phyloP scores from a whole-genome alignment of 2,888 invertebrate species.

The Bellardia pandia region DNA sequence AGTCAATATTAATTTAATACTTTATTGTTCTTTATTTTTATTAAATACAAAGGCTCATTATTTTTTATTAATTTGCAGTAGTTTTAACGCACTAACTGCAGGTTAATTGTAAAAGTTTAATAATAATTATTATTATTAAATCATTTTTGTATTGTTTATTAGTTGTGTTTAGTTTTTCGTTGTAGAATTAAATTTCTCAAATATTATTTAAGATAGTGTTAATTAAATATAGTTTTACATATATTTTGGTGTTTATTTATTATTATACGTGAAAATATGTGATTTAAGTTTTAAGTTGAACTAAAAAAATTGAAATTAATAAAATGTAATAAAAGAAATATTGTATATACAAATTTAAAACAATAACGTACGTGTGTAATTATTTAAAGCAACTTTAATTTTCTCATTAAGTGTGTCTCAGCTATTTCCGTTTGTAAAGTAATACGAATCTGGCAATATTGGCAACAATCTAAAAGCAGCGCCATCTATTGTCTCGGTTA shows the following conservation, averaged over 20 bases:
- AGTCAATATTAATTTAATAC: constrained; percentile 47
- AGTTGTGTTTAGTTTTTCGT: constrained; percentile 32
- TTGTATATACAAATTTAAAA: constrained; percentile 24
- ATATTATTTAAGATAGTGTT: constrained; percentile 55
- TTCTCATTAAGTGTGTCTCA: background rate
- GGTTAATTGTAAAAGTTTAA: constrained; percentile 25
- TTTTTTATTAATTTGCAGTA: constrained; percentile 12
- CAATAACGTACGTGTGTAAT: background rate
- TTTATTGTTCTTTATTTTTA: background rate
- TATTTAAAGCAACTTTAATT: no score
- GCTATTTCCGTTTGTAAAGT: background rate
- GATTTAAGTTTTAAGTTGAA: constrained; percentile 75
- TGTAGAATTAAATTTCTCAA: constrained; percentile 43
- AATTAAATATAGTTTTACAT: constrained; percentile 47
- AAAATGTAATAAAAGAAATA: constrained; percentile 36
- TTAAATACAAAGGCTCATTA: constrained; percentile 37
- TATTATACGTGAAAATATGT: constrained; percentile 73
- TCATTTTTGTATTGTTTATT: constrained; percentile 23
- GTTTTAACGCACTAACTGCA: constrained; percentile 46
- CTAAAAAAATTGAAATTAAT: constrained; percentile 52
- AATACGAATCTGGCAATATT: background rate
- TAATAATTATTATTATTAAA: constrained; percentile 9
- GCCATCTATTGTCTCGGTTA: background rate
- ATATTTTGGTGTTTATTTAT: constrained; percentile 70
- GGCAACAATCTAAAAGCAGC: background rate